Percentiles rank a stretch among this genome's conserved stretches.
These are phyloP conservation scores for Indicator indicator DNA, from an alignment of 2,113 vertebrate species.

Conservation along the genomic window DNA sequence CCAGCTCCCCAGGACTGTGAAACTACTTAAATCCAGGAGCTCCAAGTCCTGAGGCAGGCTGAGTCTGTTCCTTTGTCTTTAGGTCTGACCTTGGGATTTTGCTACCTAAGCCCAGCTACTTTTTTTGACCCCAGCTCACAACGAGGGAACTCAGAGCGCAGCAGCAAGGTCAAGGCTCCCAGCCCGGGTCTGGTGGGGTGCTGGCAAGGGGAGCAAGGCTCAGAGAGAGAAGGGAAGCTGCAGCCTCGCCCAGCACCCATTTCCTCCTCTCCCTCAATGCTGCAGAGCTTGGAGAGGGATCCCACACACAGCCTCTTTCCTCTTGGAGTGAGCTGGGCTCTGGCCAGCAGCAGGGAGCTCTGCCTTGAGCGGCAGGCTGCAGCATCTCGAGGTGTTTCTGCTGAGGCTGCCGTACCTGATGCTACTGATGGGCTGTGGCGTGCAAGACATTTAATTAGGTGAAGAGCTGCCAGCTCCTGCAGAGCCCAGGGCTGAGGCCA, in stretches of 20 bases:
- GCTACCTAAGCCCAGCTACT: neutral
- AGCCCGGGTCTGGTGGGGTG: fast-evolving
- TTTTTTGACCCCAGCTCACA: fast-evolving
- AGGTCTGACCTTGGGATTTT: neutral
- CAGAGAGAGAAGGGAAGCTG: neutral
- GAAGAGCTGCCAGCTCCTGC: slow-evolving; percentile 3
- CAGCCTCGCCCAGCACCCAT: neutral
- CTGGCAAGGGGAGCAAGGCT: neutral
- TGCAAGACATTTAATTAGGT: neutral
- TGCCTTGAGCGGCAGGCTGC: neutral
- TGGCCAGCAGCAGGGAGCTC: neutral
- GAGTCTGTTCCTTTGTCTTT: neutral
- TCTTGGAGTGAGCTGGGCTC: neutral
- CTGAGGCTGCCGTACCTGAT: neutral
- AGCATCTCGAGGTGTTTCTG: neutral
- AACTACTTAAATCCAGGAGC: neutral
- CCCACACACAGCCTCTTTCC: neutral
- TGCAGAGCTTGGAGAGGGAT: neutral
- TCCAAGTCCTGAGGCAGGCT: neutral
- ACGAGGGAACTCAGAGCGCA: fast-evolving
- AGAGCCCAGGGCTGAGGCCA: slow-evolving; percentile 12
- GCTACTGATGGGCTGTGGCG: neutral
- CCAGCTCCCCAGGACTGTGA: neutral
- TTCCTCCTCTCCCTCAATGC: neutral
- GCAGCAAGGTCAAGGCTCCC: neutral